Evolutionary conservation across 1,140 invertebrate genomes (phyloP), one percentile per base, ranked within the genome.

Genomic region (Lerema accius): DNA sequence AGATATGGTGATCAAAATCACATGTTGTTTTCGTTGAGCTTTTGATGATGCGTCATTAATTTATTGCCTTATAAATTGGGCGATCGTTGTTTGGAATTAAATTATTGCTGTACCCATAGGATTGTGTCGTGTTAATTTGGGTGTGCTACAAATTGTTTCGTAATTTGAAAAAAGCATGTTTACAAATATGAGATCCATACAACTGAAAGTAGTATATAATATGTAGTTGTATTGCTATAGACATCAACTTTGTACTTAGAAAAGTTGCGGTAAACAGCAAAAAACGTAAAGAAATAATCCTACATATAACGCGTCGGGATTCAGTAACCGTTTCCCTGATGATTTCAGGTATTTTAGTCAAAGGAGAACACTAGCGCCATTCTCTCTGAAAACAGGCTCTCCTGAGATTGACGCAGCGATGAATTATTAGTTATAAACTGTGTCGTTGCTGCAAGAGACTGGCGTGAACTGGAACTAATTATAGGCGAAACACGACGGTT

Each of bases 1-100:
- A 85, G 87, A 67, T 84, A 85, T 83, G 87, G 86, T 82, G 80
- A 87, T 89, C 87, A 84, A 72, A 84, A 86, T 90, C 87, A 89
- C 76, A 87, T 87, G 84, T 81, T 75, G 74, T 73, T 71, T 73
- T 75, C 70, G 74, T 80, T 28, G 55, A 40, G 10, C 15, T 35
- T 43, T 37, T 46, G 39, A 56, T 43, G 51, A 28, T 43, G 28
- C 16, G 13, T 13, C 42, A 58, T 23, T 45, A 16, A 35, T n/a
- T n/a, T n/a, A n/a, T 37, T 10, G 14, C 28, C 13, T 16, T 46
- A 58, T 58, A 35, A 17, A 58, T 35, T 45, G n/a, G 26, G 7
- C 11, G 14, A 3, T n/a, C 3, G 43, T 28, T 32, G 40, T 9
- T 16, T n/a, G 23, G 6, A 49, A 32, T 7, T 15, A 13, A 26